These are phyloP conservation scores for Bombyx mori DNA, from an alignment of 1,140 invertebrate species.

Conservation along the genomic window ASM3026992v2 NC_085125.1:9644001-9644500, in stretches of 20 bases:
- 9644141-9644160: conserved; percentile 10
- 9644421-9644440: too few species aligned
- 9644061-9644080: conserved; percentile 61
- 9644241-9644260: conserved; percentile 47
- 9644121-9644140: conserved; percentile 33
- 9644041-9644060: conserved; percentile 34
- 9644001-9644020: conserved; percentile 25
- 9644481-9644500: too few species aligned
- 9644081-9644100: conserved; percentile 64
- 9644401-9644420: too few species aligned
- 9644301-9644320: too few species aligned
- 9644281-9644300: conserved; percentile 22
- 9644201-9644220: conserved; percentile 54
- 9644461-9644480: too few species aligned
- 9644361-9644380: too few species aligned
- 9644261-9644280: conserved; percentile 31
- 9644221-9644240: conserved; percentile 25
- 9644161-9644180: conserved; percentile 33
- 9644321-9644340: conserved; percentile 2
- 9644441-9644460: too few species aligned
- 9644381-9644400: too few species aligned
- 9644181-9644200: conserved; percentile 44
- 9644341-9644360: too few species aligned
- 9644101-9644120: conserved; percentile 48
- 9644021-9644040: conserved; percentile 40